phyloP scores from a whole-genome alignment of 2,888 invertebrate genomes.

The Nemotelus nigrinus region DNA sequence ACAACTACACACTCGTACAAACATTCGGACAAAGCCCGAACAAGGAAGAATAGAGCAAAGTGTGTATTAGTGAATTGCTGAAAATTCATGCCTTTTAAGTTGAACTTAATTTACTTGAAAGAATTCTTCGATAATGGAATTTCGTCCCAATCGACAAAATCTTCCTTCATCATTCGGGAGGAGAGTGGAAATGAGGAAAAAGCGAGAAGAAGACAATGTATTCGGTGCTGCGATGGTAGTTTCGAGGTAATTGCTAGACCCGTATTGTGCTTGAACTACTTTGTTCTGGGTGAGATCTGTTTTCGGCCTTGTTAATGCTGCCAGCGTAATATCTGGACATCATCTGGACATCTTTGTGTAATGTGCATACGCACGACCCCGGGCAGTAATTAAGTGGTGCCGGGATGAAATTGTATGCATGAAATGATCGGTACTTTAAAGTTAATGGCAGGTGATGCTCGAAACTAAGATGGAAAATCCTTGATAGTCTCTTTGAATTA shows the following conservation, averaged over 20 bases:
- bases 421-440: background rate
- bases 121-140: slow-evolving; percentile 38
- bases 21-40: background rate
- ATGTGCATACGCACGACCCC: slow-evolving; percentile 19
- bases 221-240: background rate
- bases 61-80: slow-evolving; percentile 48
- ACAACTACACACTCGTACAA: too few species aligned
- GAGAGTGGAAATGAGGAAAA: background rate
- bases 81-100: slow-evolving; percentile 46
- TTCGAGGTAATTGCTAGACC: background rate
- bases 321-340: background rate
- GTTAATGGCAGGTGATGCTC: background rate
- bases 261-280: background rate
- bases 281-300: background rate
- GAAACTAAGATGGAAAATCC: background rate
- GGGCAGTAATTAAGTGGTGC: slow-evolving; percentile 25
- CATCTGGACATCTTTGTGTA: background rate
- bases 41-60: slow-evolving; percentile 16
- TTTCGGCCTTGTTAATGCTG: background rate
- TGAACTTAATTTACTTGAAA: slow-evolving; percentile 49
- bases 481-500: background rate
- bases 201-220: too few species aligned
- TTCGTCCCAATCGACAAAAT: slow-evolving; percentile 17
- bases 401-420: slow-evolving; percentile 2
- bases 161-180: background rate